Evolutionary conservation across 2,113 vertebrate species (phyloP), one percentile per base, ranked within the genome.

Genomic region (Puffinus mauretanicus): DNA sequence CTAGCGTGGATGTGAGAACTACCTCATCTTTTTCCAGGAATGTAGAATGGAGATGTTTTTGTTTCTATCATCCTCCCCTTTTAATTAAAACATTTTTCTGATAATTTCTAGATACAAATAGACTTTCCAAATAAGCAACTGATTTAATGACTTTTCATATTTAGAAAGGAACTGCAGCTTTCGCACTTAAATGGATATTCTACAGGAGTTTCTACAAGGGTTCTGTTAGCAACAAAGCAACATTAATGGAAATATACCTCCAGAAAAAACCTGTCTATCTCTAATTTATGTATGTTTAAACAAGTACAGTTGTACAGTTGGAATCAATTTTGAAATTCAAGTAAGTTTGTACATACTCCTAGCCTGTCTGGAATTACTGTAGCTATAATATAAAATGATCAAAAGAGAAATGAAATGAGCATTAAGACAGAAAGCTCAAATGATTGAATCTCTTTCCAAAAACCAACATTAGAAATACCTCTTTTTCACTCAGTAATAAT

Each of bases 1-100:
- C 55, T 15, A 2, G 32, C 3, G 1, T 57, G 20, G n/a, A 72
- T 49, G 20, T 29, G 54, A 76, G 24, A 7, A 0, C 15, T 2
- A 8, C 9, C 36, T 86, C 21, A 49, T 16, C 38, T 81, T 87
- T 83, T 92, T 62, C 78, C 65, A 22, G 25, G 54, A 90, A 47
- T 5, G 11, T 2, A 62, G 18, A 86, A 70, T 46, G 36, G n/a
- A 54, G 18, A 66, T 58, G 7, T 15, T 85, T 84, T 65, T 30
- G 18, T 79, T 88, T 82, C 17, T 67, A 4, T 42, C 16, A 27
- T 54, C 6, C 10, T 46, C 8, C 6, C 15, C n/a, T 52, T 82
- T 70, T 40, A 88, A 32, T 65, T 52, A 73, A 81, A 87, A n/a
- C 17, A 44, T 75, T 69, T 77, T 82, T 36, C 17, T 60, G 4